Evolutionary conservation across 2,888 invertebrate species (phyloP).

Genomic region (Lymantria dispar): DNA sequence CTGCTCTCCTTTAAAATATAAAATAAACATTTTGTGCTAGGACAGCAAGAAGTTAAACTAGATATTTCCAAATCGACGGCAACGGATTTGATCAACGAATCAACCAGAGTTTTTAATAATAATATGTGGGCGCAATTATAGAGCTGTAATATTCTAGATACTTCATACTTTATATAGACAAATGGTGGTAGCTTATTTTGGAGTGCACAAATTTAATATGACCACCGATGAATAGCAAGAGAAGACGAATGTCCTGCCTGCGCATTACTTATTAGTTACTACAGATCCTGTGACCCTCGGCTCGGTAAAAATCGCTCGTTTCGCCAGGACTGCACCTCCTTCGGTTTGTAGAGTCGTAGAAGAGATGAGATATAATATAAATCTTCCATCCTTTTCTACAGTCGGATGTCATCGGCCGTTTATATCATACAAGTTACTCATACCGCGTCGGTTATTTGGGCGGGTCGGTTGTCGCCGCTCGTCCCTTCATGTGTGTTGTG

Average conservation of each 20-base stretch:
- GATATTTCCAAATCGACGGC: too few relatives aligned
- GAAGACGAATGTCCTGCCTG: conserved; percentile 57
- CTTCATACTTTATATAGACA: too few relatives aligned
- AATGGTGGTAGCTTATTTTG: too few relatives aligned
- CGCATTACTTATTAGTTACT: conserved; percentile 44
- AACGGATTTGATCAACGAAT: too few relatives aligned
- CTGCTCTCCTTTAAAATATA: too few relatives aligned
- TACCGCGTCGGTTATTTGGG: conserved; percentile 66
- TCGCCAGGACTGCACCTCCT: conserved; percentile 41
- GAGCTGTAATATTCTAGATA: too few relatives aligned
- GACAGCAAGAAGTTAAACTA: too few relatives aligned
- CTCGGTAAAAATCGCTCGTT: conserved; percentile 43
- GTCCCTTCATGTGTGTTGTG: conserved; percentile 73
- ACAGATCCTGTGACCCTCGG: conserved; percentile 43
- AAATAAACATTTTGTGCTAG: too few relatives aligned
- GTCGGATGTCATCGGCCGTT: conserved; percentile 71
- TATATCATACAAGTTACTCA: conserved; percentile 59
- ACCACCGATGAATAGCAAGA: conserved; percentile 6
- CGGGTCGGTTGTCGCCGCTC: conserved; percentile 71
- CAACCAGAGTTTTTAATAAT: too few relatives aligned
- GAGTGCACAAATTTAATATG: too few relatives aligned
- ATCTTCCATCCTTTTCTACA: conserved; percentile 41
- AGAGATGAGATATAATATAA: conserved; percentile 36
- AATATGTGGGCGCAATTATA: too few relatives aligned
- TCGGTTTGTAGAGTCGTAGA: conserved; percentile 33